phyloP scores from a whole-genome alignment of 2,888 invertebrate genomes.

The Exocentrus adspersus region DNA sequence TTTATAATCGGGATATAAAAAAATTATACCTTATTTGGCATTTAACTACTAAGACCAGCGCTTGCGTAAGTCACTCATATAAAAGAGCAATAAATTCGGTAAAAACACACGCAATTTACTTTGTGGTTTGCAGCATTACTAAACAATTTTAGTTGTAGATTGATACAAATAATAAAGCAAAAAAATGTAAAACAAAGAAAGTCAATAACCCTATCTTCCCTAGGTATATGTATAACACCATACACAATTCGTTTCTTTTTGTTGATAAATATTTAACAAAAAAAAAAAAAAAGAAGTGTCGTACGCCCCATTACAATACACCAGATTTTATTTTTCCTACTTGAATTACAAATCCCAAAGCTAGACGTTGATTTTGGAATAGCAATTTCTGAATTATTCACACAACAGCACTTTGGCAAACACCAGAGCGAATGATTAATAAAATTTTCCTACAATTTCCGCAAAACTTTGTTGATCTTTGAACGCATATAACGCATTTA shows the following conservation, averaged over 20 bases:
- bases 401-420: no score
- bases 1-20: not conserved
- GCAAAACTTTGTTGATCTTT: no score
- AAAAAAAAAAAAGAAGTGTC: not conserved
- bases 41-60: no score
- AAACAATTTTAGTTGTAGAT: not conserved
- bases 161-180: not conserved
- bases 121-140: slow-evolving; percentile 3
- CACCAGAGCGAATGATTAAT: no score
- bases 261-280: slow-evolving; percentile 7
- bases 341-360: slow-evolving; percentile 7
- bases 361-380: slow-evolving; percentile 2
- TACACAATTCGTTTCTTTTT: not conserved
- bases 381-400: not conserved
- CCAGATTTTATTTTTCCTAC: not conserved
- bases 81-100: no score
- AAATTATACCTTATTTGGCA: no score
- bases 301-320: not conserved
- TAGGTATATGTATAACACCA: not conserved
- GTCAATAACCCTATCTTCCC: not conserved
- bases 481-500: no score
- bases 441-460: no score
- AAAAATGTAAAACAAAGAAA: not conserved
- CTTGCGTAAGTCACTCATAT: no score
- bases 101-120: not conserved